Base-by-base conservation (phyloP, 2,797 vertebrate genomes). In the Poeciliopsis gracilis region DNA sequence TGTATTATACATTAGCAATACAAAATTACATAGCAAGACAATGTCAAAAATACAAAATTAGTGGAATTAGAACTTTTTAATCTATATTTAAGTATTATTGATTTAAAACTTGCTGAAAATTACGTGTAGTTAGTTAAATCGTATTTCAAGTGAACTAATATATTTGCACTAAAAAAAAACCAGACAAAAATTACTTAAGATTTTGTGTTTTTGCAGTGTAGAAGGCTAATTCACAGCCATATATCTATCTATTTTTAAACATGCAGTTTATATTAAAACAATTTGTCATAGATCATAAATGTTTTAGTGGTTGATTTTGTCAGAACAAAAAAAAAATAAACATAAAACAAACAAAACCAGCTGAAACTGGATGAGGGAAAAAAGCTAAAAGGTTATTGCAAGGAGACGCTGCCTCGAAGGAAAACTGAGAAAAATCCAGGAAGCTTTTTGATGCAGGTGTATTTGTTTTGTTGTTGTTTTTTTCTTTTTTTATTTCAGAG, bases 221-320 rank as follows among this genome's bases (percentile, higher is more conserved):
- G 77, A 81, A 18, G 77, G 79, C 88, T 77, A 71, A 87, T 75
- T 85, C 70, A 72, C 81, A 83, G 86, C 89, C 86, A 83, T 75
- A 41, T 81, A 84, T 86, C 75, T 70, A 30, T 72, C 47, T 81
- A 79, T 83, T 84, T 78, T 30, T 53, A n/a, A 85, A 90, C 95
- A 95, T 95, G 94, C 94, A 92, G 82, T 88, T 86, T 88, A 92
- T 87, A 91, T 88, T 88, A 72, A 91, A 91, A 89, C 30, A 47
- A 82, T 86, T 25, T 53, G 23, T 80, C 88, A 91, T 86, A 81
- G 87, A 85, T 84, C 75, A 84, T 80, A 82, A 84, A 89, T 74
- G 82, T 90, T 89, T 88, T 77, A 85, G 81, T 89, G 76, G 70
- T 89, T 74, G 80, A 84, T 86, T 91, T 63, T 78, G 80, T 77